Conservation (phyloP, 2,888 invertebrate genomes). For the Parascotia fuliginaria region DNA sequence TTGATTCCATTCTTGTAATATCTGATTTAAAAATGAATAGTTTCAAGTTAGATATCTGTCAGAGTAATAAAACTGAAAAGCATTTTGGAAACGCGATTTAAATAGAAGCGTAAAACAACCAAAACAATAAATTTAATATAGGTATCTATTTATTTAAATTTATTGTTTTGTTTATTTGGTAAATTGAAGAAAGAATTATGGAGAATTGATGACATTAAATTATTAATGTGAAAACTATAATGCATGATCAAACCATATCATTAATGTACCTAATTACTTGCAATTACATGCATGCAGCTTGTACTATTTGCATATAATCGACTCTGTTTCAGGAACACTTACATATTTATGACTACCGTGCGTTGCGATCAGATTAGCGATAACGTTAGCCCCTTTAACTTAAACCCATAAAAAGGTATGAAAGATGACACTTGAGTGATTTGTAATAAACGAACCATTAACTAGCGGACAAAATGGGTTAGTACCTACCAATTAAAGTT, state of each 20-base stretch:
- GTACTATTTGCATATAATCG: constrained; percentile 31
- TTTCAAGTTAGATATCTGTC: not conserved
- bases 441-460: too few relatives aligned
- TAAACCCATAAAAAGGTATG: too few relatives aligned
- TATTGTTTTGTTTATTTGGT: too few relatives aligned
- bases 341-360: constrained; percentile 19
- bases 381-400: not conserved
- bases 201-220: too few relatives aligned
- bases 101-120: not conserved
- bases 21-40: not conserved
- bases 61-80: constrained; percentile 4
- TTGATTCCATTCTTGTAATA: too few relatives aligned
- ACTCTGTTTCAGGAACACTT: constrained; percentile 17
- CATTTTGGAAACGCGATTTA: not conserved
- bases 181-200: too few relatives aligned
- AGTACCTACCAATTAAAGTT: too few relatives aligned
- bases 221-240: not conserved
- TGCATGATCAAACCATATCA: too few relatives aligned
- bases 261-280: constrained; percentile 1
- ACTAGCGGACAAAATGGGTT: too few relatives aligned
- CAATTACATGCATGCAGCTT: constrained; percentile 17
- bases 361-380: constrained; percentile 15
- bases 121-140: too few relatives aligned
- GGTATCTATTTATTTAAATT: too few relatives aligned
- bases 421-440: too few relatives aligned